These are phyloP conservation scores for Albula goreensis DNA, from an alignment of 2,113 vertebrate species.

Conservation along the genomic window DNA sequence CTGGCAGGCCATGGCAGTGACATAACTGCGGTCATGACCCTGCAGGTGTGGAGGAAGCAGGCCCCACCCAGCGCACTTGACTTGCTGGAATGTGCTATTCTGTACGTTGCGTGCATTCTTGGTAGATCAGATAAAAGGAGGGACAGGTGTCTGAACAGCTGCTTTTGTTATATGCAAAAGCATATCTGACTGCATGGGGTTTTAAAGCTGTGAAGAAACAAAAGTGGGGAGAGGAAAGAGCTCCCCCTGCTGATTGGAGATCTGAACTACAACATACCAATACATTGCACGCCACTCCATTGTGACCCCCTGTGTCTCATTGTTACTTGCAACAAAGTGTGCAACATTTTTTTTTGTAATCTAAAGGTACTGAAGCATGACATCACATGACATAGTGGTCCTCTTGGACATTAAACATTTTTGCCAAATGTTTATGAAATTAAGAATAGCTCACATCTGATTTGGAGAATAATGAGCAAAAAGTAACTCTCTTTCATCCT, in stretches of 20 bases:
- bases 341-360: no score
- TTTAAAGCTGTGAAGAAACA: neutral
- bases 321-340: neutral
- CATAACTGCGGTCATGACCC: neutral
- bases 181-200: neutral
- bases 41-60: slow-evolving; percentile 21
- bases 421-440: no score
- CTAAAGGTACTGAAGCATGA: no score
- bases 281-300: neutral
- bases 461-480: no score
- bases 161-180: neutral
- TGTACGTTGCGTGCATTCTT: neutral
- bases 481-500: no score
- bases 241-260: neutral
- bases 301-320: neutral
- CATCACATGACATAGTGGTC: no score
- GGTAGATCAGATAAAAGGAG: slow-evolving; percentile 25
- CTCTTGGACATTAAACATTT: no score
- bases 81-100: no score
- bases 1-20: neutral
- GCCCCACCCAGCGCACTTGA: neutral
- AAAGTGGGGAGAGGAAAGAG: neutral
- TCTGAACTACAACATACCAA: neutral
- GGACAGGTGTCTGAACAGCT: slow-evolving; percentile 7
- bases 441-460: no score